phyloP scores from a whole-genome alignment of 2,888 invertebrate species.

The Drymonia ruficornis region DNA sequence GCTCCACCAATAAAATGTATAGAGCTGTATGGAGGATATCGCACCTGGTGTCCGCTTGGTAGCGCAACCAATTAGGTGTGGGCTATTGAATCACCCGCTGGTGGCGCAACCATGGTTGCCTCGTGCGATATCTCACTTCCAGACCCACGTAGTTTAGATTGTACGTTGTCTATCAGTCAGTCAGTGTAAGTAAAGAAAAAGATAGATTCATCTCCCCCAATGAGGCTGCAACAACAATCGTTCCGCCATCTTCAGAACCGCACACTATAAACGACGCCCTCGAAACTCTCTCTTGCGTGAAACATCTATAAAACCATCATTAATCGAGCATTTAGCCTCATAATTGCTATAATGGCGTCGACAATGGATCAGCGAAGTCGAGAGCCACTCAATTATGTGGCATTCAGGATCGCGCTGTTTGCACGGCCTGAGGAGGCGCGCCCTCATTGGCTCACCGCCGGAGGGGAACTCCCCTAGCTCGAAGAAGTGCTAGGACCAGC shows the following conservation, averaged over 20 bases:
- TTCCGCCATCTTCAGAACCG: neutral
- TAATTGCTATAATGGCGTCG: constrained; percentile 73
- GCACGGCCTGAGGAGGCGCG: constrained; percentile 61
- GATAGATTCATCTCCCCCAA: neutral
- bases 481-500: constrained; percentile 39
- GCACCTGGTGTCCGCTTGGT: no score
- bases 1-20: no score
- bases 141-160: no score
- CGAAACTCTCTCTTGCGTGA: constrained; percentile 55
- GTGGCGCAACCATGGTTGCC: no score
- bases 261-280: constrained; percentile 6
- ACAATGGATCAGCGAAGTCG: constrained; percentile 66
- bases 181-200: neutral
- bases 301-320: constrained; percentile 70
- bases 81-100: no score
- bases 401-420: constrained; percentile 71
- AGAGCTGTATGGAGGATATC: no score
- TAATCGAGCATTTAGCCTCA: constrained; percentile 73
- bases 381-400: constrained; percentile 76
- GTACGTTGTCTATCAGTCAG: no score
- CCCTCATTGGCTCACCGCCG: constrained; percentile 69
- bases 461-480: constrained; percentile 50
- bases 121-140: no score
- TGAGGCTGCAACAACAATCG: neutral
- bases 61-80: no score